A percentile compares a stretch with the other conserved stretches of the same genome.
These are phyloP conservation scores for Jacana jacana DNA, from an alignment of 2,113 vertebrate species.

Conservation along the genomic window DNA sequence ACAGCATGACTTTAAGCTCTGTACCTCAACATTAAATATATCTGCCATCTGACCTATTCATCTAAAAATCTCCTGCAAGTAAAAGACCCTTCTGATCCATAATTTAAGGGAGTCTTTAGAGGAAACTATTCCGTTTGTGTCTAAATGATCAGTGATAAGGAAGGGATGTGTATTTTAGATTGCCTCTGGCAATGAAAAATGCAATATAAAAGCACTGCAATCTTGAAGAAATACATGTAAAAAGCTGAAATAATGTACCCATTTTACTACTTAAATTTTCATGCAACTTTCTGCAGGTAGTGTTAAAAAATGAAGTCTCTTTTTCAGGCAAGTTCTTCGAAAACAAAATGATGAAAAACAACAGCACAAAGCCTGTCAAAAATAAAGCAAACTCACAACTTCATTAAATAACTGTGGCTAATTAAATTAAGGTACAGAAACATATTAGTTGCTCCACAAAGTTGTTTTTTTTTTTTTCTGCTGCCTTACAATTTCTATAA, in stretches of 20 bases:
- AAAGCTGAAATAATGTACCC: not conserved
- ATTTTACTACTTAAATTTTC: not conserved
- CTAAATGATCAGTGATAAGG: not conserved
- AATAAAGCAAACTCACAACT: accelerated
- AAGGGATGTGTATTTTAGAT: not conserved
- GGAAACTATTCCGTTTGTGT: not conserved
- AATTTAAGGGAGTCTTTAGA: not conserved
- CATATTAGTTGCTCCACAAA: not conserved
- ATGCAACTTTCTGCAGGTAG: not conserved
- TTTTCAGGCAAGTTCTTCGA: not conserved
- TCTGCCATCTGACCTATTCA: not conserved
- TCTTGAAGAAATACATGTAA: not conserved
- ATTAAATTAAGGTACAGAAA: not conserved
- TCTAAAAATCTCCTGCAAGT: not conserved
- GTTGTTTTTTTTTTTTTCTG: not conserved
- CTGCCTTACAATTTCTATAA: not conserved
- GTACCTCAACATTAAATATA: not conserved
- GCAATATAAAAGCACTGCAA: not conserved
- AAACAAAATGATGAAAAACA: not conserved
- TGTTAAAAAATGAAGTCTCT: not conserved
- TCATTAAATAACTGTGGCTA: not conserved
- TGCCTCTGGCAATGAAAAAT: not conserved
- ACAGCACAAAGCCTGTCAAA: not conserved
- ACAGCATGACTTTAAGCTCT: not conserved
- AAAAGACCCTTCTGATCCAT: conserved; percentile 7